These are phyloP conservation scores for Catocala fraxini DNA, from an alignment of 2,888 invertebrate genomes.

Conservation along the genomic window DNA sequence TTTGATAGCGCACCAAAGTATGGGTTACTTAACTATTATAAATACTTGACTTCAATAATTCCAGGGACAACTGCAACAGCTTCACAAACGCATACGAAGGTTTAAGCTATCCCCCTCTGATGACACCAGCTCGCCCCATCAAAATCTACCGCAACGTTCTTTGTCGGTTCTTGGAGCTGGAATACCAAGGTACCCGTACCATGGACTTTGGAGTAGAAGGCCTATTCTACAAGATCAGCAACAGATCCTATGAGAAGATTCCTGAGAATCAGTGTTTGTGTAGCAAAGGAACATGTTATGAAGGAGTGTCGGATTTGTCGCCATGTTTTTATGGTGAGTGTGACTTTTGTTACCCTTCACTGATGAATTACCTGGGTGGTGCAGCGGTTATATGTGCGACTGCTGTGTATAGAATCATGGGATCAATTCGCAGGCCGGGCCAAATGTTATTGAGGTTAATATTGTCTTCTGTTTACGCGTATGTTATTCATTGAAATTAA, in stretches of 20 bases:
- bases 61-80: conserved; percentile 89
- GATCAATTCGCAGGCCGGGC: no score
- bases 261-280: conserved; percentile 90
- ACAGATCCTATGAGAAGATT: conserved; percentile 88
- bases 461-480: no score
- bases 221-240: conserved; percentile 88
- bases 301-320: conserved; percentile 90
- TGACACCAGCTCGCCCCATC: conserved; percentile 85
- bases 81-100: conserved; percentile 92
- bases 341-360: background rate
- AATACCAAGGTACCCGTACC: conserved; percentile 54
- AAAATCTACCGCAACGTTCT: conserved; percentile 91
- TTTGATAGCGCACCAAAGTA: background rate
- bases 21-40: no score
- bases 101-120: conserved; percentile 89
- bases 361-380: no score
- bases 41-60: conserved; percentile 32
- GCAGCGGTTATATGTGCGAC: background rate
- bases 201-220: conserved; percentile 85
- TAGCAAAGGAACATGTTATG: conserved; percentile 75
- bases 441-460: no score
- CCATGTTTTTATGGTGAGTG: conserved; percentile 91
- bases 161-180: conserved; percentile 89
- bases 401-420: background rate
- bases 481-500: no score